Conservation (phyloP, 2,888 invertebrate genomes). For the Sinohyriopsis cumingii region DNA sequence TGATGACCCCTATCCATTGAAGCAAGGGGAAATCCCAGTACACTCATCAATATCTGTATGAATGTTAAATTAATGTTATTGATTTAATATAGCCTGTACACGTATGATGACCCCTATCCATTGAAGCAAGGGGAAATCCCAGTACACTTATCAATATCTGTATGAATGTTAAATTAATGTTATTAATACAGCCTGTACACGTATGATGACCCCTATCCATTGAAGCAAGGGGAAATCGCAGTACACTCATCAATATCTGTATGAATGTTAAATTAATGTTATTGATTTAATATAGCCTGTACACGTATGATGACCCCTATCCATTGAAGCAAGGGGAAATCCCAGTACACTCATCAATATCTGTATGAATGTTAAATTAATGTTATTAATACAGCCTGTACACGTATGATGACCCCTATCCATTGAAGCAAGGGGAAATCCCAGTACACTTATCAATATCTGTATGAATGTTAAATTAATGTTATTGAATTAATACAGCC, state of each 20-base stretch:
- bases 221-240: conserved; percentile 9
- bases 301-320: too few relatives aligned
- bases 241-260: conserved; percentile 31
- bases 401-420: background rate
- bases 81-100: too few relatives aligned
- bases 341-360: conserved; percentile 25
- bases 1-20: conserved; percentile 9
- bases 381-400: too few relatives aligned
- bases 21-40: conserved; percentile 10
- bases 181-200: too few relatives aligned
- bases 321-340: conserved; percentile 20
- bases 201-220: conserved; percentile 7
- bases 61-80: background rate
- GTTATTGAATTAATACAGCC: too few relatives aligned
- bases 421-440: conserved; percentile 17
- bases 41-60: conserved; percentile 29
- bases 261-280: background rate
- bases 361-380: conserved; percentile 5
- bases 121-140: conserved; percentile 11
- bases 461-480: conserved; percentile 1
- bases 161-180: background rate
- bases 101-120: conserved; percentile 4
- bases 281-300: too few relatives aligned
- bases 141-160: conserved; percentile 30
- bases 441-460: conserved; percentile 28